These are phyloP conservation scores for Aleiodes alternator DNA, from an alignment of 2,888 invertebrate species.

Conservation along the genomic window DNA sequence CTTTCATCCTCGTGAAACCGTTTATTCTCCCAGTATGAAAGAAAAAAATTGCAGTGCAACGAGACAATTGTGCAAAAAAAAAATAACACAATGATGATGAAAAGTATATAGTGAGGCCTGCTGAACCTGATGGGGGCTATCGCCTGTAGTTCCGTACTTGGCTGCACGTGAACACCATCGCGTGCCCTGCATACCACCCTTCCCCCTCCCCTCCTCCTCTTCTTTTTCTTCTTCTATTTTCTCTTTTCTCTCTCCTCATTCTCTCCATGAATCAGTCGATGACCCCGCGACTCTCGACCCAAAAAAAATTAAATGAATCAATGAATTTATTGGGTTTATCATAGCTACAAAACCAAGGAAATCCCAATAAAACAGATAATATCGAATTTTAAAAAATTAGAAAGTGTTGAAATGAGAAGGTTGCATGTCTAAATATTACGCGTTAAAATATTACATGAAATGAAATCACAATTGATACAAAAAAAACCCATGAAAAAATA, in stretches of 20 bases:
- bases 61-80: neutral
- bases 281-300: slow-evolving; percentile 37
- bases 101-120: slow-evolving; percentile 60
- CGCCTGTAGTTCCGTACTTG: slow-evolving; percentile 66
- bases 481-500: too few species aligned
- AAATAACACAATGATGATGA: slow-evolving; percentile 12
- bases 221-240: slow-evolving; percentile 1
- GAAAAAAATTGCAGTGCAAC: slow-evolving; percentile 5
- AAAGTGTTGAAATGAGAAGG: too few species aligned
- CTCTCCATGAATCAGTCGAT: slow-evolving; percentile 38
- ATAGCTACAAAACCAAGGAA: too few species aligned
- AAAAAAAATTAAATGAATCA: slow-evolving; percentile 3
- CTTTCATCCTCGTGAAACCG: too few species aligned
- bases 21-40: neutral
- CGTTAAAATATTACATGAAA: too few species aligned
- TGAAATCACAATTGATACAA: too few species aligned
- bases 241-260: slow-evolving; percentile 49
- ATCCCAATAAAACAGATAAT: too few species aligned
- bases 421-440: too few species aligned
- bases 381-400: too few species aligned
- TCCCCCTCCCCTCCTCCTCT: slow-evolving; percentile 56
- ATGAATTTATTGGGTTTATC: too few species aligned
- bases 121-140: slow-evolving; percentile 71
- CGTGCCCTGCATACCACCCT: slow-evolving; percentile 67
- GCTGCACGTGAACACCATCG: slow-evolving; percentile 69